Evolutionary conservation across 2,797 vertebrate genomes (phyloP).

Genomic region (Vespertilio murinus): DNA sequence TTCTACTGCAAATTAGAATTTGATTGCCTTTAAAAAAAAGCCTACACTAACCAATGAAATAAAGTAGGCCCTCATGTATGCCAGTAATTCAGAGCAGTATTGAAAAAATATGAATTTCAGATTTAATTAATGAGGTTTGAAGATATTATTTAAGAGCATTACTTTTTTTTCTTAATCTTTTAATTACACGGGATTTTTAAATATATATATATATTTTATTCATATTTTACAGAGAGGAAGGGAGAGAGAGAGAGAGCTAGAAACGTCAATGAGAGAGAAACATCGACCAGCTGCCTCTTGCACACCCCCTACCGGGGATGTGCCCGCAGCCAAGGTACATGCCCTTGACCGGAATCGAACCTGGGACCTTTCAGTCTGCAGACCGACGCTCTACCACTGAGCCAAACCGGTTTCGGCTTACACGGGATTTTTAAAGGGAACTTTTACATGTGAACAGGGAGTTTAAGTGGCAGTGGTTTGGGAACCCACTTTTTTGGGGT

Average conservation of each 20-base stretch:
- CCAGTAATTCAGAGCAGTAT: not conserved
- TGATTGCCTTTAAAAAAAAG: not conserved
- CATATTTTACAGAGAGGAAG: too few relatives aligned
- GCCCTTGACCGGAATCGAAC: too few relatives aligned
- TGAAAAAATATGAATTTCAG: conserved; percentile 5
- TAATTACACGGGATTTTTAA: not conserved
- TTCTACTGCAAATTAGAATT: not conserved
- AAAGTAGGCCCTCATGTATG: not conserved
- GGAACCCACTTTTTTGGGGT: not conserved
- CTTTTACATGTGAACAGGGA: not conserved
- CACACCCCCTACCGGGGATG: too few relatives aligned
- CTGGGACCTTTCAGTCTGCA: too few relatives aligned
- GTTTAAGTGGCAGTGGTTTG: not conserved
- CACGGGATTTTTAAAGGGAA: too few relatives aligned
- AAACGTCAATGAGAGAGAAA: too few relatives aligned
- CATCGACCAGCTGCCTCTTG: too few relatives aligned
- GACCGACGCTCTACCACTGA: too few relatives aligned
- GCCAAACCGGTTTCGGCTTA: too few relatives aligned
- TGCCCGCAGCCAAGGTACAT: too few relatives aligned
- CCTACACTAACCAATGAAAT: not conserved
- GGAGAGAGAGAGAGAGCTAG: too few relatives aligned
- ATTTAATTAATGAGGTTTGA: conserved; percentile 21
- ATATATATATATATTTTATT: too few relatives aligned
- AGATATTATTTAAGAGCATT: not conserved
- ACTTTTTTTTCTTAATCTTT: conserved; percentile 29